Percentiles rank a stretch among this genome's conserved stretches.
Evolutionary conservation across 1,140 invertebrate genomes (phyloP).

Genomic region (Ridgeia piscesae): DNA sequence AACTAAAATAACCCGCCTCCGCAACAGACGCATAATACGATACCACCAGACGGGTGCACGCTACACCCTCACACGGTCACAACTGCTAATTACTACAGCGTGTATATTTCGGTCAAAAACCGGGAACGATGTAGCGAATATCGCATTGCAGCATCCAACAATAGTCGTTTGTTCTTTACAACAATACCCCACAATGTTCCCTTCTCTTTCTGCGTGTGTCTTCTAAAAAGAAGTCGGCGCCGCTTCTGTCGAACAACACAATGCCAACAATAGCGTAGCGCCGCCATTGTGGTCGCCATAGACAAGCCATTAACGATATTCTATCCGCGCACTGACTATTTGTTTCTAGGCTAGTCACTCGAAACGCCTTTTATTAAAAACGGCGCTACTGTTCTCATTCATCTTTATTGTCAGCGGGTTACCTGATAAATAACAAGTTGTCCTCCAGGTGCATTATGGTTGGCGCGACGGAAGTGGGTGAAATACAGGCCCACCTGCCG

Average conservation of each 20-base stretch:
- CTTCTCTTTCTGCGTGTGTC: neutral
- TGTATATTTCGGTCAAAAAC: neutral
- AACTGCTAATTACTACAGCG: neutral
- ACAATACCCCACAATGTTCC: neutral
- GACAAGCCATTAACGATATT: neutral
- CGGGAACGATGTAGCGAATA: neutral
- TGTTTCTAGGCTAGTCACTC: neutral
- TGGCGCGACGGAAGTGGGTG: neutral
- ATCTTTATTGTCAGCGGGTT: neutral
- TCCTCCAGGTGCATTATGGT: neutral
- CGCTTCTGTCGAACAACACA: neutral
- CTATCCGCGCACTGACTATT: neutral
- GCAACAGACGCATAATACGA: neutral
- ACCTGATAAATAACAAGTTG: neutral
- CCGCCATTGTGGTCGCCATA: neutral
- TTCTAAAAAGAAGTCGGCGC: neutral
- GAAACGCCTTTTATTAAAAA: conserved; percentile 6
- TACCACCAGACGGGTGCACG: neutral
- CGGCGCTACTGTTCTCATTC: neutral
- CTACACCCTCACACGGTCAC: neutral
- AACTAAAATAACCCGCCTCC: neutral
- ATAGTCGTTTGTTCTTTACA: neutral
- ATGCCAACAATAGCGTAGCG: neutral
- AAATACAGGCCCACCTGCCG: neutral
- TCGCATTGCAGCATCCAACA: neutral